Evolutionary conservation across 2,113 vertebrate species (phyloP).

Genomic region (Malurus alboscapulatus): DNA sequence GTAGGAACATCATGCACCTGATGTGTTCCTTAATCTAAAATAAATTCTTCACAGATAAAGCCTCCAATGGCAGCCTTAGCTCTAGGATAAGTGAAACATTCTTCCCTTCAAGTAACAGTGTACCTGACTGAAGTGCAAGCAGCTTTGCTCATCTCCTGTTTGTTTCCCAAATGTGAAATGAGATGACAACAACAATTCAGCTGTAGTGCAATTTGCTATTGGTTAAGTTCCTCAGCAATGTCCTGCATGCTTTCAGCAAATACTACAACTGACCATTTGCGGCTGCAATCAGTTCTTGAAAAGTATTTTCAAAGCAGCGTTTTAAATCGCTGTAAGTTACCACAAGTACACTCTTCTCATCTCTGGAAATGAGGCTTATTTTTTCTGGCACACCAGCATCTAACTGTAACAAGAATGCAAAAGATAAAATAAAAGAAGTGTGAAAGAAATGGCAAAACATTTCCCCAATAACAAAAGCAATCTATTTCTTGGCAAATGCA

Average conservation of each 20-base stretch:
- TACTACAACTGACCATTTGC: conserved; percentile 96
- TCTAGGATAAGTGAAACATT: conserved; percentile 85
- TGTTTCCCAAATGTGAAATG: conserved; percentile 77
- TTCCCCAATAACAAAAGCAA: conserved; percentile 61
- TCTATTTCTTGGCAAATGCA: conserved; percentile 14
- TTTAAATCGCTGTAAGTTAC: conserved; percentile 99
- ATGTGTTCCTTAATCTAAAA: conserved; percentile 90
- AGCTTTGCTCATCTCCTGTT: conserved; percentile 77
- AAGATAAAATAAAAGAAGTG: conserved; percentile 49
- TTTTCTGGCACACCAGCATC: conserved; percentile 98
- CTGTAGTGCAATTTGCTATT: conserved; percentile 94
- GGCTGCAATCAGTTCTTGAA: conserved; percentile 96
- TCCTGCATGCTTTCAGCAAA: conserved; percentile 78
- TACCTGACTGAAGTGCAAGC: conserved; percentile 93
- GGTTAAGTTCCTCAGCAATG: conserved; percentile 77
- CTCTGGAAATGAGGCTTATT: conserved; percentile 97
- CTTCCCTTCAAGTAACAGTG: conserved; percentile 94
- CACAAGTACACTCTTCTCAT: conserved; percentile 98
- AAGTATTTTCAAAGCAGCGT: conserved; percentile 99
- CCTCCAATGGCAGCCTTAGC: conserved; percentile 83
- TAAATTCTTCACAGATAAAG: conserved; percentile 83
- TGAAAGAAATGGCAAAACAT: conserved; percentile 60
- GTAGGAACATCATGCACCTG: conserved; percentile 84
- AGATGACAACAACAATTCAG: conserved; percentile 79
- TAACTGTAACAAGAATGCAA: conserved; percentile 82